Conservation (phyloP, 1,140 invertebrate species). For the Pseudachorutes palmiensis region DNA sequence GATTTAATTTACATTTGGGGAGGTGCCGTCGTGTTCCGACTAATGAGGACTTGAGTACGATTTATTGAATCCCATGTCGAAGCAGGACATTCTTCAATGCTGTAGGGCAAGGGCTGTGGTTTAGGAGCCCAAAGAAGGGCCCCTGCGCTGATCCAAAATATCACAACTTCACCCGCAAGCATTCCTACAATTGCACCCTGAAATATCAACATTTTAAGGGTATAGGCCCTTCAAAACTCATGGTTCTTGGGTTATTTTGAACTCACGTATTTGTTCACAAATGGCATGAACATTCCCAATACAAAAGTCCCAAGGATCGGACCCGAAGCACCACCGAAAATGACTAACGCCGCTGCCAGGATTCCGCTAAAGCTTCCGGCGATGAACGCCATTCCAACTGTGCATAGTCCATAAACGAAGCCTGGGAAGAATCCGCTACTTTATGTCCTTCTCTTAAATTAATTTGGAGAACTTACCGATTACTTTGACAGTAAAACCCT, state of each 20-base stretch:
- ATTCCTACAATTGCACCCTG: conserved; percentile 36
- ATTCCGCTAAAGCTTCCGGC: conserved; percentile 29
- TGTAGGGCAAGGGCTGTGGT: conserved; percentile 23
- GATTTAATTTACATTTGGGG: neutral
- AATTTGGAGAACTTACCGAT: conserved; percentile 27
- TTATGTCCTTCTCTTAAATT: too few relatives aligned
- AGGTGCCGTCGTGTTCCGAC: neutral
- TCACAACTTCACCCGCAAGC: conserved; percentile 29
- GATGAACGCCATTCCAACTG: conserved; percentile 31
- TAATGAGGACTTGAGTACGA: conserved; percentile 7
- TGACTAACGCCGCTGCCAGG: conserved; percentile 25
- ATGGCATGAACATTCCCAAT: conserved; percentile 33
- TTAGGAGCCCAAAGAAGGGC: conserved; percentile 19
- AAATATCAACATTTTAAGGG: conserved; percentile 1
- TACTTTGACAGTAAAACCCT: conserved; percentile 42
- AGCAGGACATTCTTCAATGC: conserved; percentile 28
- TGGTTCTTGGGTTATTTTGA: neutral
- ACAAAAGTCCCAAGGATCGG: conserved; percentile 35
- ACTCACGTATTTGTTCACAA: conserved; percentile 34
- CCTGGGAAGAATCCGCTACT: too few relatives aligned
- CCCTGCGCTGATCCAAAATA: conserved; percentile 33
- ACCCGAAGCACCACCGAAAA: conserved; percentile 36
- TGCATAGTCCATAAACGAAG: conserved; percentile 23
- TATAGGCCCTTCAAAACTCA: neutral
- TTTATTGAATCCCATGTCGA: conserved; percentile 21